Base-by-base conservation (phyloP, 2,888 invertebrate genomes). In the Drosophila kanekoi region DNA sequence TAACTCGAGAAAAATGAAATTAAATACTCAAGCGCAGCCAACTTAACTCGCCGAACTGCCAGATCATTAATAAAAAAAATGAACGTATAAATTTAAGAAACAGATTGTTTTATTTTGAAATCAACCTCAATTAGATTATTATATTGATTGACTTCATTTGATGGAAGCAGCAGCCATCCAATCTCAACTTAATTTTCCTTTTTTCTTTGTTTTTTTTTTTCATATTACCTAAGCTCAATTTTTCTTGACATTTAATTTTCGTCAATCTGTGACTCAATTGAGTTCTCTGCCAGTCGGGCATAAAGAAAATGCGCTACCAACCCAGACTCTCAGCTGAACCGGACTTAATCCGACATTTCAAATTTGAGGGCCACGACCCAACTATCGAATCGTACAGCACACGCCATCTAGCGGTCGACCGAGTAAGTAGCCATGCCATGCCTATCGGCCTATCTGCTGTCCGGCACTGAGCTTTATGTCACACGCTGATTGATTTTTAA, bases 401-500 rank as follows among this genome's bases (percentile, higher is more conserved):
- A 53, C 70, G 70, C 71, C 70, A 67, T 53, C 74, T 67, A 52
- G 60, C 35, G 60, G 59, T 51, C 41, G 41, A 38, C 8, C 23
- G 35, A 18, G 11, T 53, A 54, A 23, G 56, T 45, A 41, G 40
- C 43, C 32, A 33, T 61, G 48, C 23, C 48, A 33, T 61, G 48
- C 37, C 48, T 52, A 49, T 56, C 14, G 33, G 48, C 28, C 40
- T 57, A 47, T 45, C 33, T 41, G 53, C 35, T 56, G 56, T 35
- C n/a, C 40, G 32, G 62, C 62, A 69, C 59, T 71, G 52, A 60
- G 62, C 54, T 65, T 72, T 80, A 68, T 80, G 81, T 66, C 78
- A 72, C 66, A 68, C 57, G 49, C 74, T 84, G 82, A 84, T 88
- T 88, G 89, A 86, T 77, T 88, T 88, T 86, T 84, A 86, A 86